Evolutionary conservation across 2,888 invertebrate genomes (phyloP), one percentile per base, ranked within the genome.

Genomic region (Sepioteuthis lessoniana): DNA sequence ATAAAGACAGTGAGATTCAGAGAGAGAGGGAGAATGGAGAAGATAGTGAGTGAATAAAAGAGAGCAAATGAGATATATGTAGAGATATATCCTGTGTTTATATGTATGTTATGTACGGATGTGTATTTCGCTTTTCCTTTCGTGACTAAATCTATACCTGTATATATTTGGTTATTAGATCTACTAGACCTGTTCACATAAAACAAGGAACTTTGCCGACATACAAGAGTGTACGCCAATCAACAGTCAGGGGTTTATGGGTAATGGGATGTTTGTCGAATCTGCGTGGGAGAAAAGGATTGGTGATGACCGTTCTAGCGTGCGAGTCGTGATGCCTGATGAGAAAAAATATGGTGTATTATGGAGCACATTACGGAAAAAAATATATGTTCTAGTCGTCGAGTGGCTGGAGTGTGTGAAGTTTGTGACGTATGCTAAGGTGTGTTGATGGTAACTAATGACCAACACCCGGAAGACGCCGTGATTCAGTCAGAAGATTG

Each of bases 221-320:
- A n/a, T n/a, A n/a, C 50, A 76, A 8, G 16, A 10, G 16, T 8
- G 0, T 76, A 76, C 8, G 10, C 60, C 7, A 13, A n/a, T 2
- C 7, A 31, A 31, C 13, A 76, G 13, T 8, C 10, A 76, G 8
- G 10, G 1, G 10, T n/a, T 0, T n/a, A 76, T n/a, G 13, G n/a
- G 31, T 10, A 76, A 8, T 31, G 76, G 8, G 76, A 76, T 76
- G 1, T 31, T 8, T 60, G 31, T 76, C n/a, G 31, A n/a, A n/a
- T 76, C 76, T 76, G 76, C 76, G 76, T 76, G 76, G 76, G 76
- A 76, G 76, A 76, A n/a, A 76, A 16, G 76, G 76, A 76, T 76
- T 31, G 76, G 76, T n/a, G 16, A 76, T 76, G 76, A n/a, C 76
- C n/a, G 76, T 76, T 76, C 76, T 76, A 10, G n/a, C 76, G 76